A percentile compares a stretch with the other conserved stretches of the same genome.
These are phyloP conservation scores for Pseudopleuronectes americanus DNA, from an alignment of 2,797 vertebrate genomes.

Conservation along the genomic window DNA sequence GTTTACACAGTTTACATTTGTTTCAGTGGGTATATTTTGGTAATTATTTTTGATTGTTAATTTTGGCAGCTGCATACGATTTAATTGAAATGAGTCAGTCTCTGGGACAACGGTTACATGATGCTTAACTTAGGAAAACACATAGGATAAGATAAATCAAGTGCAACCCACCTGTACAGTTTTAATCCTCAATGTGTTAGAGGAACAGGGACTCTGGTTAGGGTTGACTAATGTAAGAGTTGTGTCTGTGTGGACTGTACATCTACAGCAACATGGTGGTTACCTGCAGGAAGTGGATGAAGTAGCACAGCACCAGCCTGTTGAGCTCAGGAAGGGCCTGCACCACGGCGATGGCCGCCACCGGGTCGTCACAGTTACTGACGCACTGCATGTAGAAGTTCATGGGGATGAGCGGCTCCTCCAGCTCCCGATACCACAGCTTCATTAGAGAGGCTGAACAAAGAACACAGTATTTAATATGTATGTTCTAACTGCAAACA, in stretches of 20 bases:
- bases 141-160: neutral
- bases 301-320: conserved; percentile 92
- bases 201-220: neutral
- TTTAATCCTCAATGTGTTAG: neutral
- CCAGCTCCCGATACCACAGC: conserved; percentile 93
- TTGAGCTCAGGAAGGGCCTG: conserved; percentile 91
- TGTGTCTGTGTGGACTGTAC: neutral
- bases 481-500: neutral
- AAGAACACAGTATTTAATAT: conserved; percentile 2
- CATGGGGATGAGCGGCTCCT: conserved; percentile 93
- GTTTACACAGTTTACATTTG: too few relatives aligned
- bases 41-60: too few relatives aligned
- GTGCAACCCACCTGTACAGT: neutral
- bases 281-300: conserved; percentile 95
- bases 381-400: conserved; percentile 92
- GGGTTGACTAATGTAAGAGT: neutral
- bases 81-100: neutral
- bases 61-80: neutral
- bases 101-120: neutral
- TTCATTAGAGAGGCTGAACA: conserved; percentile 90
- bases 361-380: conserved; percentile 90
- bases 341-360: conserved; percentile 89
- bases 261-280: conserved; percentile 3
- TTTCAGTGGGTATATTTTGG: too few relatives aligned
- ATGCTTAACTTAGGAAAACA: neutral